These are phyloP conservation scores for Apodemia mormo DNA, from an alignment of 2,888 invertebrate species.

Conservation along the genomic window DNA sequence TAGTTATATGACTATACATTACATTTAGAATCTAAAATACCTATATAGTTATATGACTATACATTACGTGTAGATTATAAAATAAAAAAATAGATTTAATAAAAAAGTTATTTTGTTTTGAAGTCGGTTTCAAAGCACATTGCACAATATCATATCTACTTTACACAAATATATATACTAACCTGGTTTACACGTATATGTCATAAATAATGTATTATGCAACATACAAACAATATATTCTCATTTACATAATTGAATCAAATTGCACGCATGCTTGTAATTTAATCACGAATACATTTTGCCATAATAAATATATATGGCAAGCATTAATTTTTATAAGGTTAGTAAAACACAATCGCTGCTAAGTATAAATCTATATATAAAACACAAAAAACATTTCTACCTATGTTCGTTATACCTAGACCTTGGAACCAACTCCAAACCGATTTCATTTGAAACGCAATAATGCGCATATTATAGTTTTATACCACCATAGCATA, in stretches of 20 bases:
- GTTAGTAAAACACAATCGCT: neutral
- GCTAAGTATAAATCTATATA: neutral
- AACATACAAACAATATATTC: neutral
- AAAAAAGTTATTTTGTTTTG: neutral
- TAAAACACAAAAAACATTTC: no score
- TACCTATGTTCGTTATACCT: no score
- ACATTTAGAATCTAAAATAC: no score
- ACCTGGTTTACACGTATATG: slow-evolving; percentile 14
- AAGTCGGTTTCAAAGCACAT: slow-evolving; percentile 2
- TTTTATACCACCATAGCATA: no score
- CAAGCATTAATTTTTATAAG: neutral
- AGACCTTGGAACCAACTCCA: no score
- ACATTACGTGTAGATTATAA: no score
- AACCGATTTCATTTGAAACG: no score
- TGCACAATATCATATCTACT: slow-evolving; percentile 25
- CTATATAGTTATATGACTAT: no score
- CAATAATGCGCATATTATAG: no score
- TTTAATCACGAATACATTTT: neutral
- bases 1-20: no score
- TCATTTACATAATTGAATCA: slow-evolving; percentile 18
- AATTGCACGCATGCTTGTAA: neutral
- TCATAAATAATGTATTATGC: slow-evolving; percentile 19
- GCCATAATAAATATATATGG: slow-evolving; percentile 2
- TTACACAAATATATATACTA: slow-evolving; percentile 28
- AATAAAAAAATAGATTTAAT: no score